Evolutionary conservation across 2,888 invertebrate species (phyloP), one percentile per base, ranked within the genome.

Genomic region (Axea sp.): DNA sequence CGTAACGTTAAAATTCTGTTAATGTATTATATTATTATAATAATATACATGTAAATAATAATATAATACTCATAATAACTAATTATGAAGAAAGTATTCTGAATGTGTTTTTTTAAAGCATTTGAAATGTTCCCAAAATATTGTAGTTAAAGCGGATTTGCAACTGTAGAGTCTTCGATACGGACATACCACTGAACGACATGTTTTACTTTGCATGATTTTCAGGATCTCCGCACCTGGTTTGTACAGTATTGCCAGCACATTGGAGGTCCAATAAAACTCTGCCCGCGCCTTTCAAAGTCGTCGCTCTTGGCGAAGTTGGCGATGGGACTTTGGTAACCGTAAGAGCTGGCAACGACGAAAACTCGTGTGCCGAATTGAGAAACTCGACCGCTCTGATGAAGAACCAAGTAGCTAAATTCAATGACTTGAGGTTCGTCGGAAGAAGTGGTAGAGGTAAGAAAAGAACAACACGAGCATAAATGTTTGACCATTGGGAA

Each of bases 191-290:
- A n/a, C n/a, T n/a, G n/a, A n/a, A n/a, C n/a, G n/a, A 9, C 2
- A 28, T 28, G 8, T 28, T 2, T 28, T 28, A 2, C 9, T 28
- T 28, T 51, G 3, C 15, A 12, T 41, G 24, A 28, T 33, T n/a
- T 14, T 5, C 41, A 87, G 87, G 87, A 17, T 96, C 96, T 85
- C 98, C 98, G 19, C 95, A 97, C 88, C 94, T 99, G 83, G 95
- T 98, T 76, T 99, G 98, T 89, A 96, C 98, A 26, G 95, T 95
- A 35, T 89, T 99, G 80, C 99, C 99, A 69, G 93, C 94, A 1
- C 99, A 99, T 88, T 99, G 99, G 98, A 91, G 99, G 77, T 97
- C 97, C 55, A 99, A 99, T 89, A 99, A 99, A 90, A 98, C 98
- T 2, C 90, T 99, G 73, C 99, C 99, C 41, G 94, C 96, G 69